Conservation (phyloP, 2,113 vertebrate species). For the Neoarius graeffei region DNA sequence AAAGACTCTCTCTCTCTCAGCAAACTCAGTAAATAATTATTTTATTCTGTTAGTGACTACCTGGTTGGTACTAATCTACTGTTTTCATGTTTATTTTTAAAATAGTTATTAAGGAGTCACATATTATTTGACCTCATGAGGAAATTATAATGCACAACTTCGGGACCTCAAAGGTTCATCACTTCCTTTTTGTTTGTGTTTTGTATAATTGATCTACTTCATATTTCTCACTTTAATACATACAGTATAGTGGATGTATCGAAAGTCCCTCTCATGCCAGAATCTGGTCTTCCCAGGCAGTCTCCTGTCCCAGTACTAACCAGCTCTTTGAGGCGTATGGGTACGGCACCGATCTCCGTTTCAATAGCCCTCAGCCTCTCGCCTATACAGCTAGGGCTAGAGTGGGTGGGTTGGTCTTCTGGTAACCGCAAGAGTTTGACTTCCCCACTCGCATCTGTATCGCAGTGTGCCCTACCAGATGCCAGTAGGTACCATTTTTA, state of each 20-base stretch:
- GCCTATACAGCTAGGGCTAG: too few relatives aligned
- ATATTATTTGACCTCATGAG: neutral
- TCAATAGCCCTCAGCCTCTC: too few relatives aligned
- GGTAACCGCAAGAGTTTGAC: too few relatives aligned
- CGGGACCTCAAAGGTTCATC: neutral
- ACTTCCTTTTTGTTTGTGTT: neutral
- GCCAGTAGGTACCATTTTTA: too few relatives aligned
- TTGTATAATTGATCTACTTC: neutral
- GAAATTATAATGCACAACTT: neutral
- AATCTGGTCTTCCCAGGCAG: too few relatives aligned
- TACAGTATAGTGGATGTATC: neutral
- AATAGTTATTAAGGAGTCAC: neutral
- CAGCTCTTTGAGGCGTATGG: too few relatives aligned
- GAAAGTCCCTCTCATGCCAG: too few relatives aligned
- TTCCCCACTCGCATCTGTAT: too few relatives aligned
- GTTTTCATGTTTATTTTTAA: neutral
- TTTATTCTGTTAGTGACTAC: neutral
- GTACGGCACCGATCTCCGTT: too few relatives aligned
- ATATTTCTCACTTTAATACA: neutral
- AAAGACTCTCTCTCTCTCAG: neutral
- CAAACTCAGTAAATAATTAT: neutral
- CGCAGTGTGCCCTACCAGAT: too few relatives aligned
- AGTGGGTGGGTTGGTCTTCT: too few relatives aligned
- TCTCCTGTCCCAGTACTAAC: too few relatives aligned
- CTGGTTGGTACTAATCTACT: neutral